Conservation (phyloP, 2,113 vertebrate species). For the Eonycteris spelaea region DNA sequence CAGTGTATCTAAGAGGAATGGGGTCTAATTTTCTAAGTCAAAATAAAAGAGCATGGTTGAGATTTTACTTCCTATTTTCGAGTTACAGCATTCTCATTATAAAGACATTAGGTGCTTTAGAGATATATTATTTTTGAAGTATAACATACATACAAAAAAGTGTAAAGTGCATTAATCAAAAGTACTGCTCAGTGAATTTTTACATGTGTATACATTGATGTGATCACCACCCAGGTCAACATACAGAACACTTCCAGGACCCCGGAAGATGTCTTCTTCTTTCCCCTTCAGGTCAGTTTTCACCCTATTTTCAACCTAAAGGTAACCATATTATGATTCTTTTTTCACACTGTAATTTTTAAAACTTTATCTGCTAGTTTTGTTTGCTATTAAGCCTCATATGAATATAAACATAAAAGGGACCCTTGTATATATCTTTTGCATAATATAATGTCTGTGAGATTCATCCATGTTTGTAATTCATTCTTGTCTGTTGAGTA, state of each 20-base stretch:
- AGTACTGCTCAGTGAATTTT: not conserved
- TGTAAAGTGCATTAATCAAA: not conserved
- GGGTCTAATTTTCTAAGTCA: not conserved
- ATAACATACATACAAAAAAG: not conserved
- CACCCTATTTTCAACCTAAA: not conserved
- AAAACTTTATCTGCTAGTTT: not conserved
- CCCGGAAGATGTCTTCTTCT: not conserved
- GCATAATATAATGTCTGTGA: not conserved
- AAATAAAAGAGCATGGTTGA: conserved; percentile 7
- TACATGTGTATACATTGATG: not conserved
- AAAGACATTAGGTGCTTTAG: not conserved
- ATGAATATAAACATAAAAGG: not conserved
- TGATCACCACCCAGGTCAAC: not conserved
- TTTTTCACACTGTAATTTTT: not conserved
- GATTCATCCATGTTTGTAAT: not conserved
- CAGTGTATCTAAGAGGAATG: not conserved
- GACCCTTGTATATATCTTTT: not conserved
- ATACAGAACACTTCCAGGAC: not conserved
- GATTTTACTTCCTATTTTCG: not conserved
- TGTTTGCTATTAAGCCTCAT: not conserved
- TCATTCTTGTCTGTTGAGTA: not conserved
- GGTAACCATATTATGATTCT: not conserved
- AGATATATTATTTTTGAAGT: conserved; percentile 11
- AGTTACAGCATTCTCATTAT: not conserved
- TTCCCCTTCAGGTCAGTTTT: not conserved